Conservation (phyloP, 2,113 vertebrate species). For the Verasper variegatus region DNA sequence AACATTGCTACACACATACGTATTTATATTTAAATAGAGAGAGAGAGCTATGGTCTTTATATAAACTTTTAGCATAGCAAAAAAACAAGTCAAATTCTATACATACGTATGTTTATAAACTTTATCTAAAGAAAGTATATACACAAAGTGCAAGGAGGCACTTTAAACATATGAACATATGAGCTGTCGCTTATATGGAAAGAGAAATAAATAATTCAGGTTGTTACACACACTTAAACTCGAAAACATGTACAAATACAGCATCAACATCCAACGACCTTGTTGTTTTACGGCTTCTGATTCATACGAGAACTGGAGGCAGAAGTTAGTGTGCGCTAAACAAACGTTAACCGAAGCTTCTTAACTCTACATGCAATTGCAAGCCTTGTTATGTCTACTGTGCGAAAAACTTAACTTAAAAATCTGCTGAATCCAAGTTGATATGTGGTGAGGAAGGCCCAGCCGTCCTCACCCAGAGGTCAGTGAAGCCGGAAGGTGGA, state of each 20-base stretch:
- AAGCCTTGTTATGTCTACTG: conserved; percentile 17
- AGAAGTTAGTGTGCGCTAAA: conserved; percentile 43
- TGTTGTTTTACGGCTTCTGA: conserved; percentile 49
- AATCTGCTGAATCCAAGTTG: conserved; percentile 6
- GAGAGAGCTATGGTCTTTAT: conserved; percentile 30
- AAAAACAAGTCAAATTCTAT: conserved; percentile 53
- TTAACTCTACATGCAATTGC: conserved; percentile 23
- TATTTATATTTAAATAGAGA: neutral
- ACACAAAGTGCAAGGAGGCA: conserved; percentile 86
- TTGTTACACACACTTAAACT: neutral
- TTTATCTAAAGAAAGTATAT: conserved; percentile 66
- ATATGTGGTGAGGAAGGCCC: conserved; percentile 41
- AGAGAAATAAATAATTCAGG: conserved; percentile 36
- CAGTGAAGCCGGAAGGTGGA: neutral
- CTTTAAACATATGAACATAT: conserved; percentile 76
- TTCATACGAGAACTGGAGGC: conserved; percentile 30
- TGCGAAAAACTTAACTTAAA: neutral
- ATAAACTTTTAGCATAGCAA: conserved; percentile 65
- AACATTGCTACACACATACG: conserved; percentile 35
- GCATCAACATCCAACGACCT: conserved; percentile 26
- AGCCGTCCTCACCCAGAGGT: conserved; percentile 38
- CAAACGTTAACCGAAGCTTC: conserved; percentile 32
- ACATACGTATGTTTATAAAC: conserved; percentile 43
- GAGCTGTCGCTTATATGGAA: conserved; percentile 51
- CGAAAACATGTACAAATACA: no score